Evolutionary conservation across 2,797 vertebrate species (phyloP).

Genomic region (Poecilia velifera): DNA sequence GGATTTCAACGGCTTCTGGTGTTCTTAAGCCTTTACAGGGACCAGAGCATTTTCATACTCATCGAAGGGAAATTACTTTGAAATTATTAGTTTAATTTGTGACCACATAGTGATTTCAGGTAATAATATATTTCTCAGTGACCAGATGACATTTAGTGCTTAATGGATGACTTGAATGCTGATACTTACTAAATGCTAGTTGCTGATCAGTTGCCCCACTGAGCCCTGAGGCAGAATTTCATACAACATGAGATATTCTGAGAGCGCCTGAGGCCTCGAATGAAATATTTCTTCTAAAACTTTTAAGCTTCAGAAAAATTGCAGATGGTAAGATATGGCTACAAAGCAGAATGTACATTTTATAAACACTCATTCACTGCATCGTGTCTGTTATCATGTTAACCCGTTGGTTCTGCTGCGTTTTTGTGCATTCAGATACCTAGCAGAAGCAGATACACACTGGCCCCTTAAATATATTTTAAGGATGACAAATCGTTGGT

Average conservation of each 20-base stretch:
- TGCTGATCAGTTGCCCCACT: not conserved
- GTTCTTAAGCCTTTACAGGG: not conserved
- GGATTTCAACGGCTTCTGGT: not conserved
- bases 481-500: conserved; percentile 16
- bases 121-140: not conserved
- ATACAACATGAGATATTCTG: not conserved
- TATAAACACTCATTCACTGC: not conserved
- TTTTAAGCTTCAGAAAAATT: not conserved
- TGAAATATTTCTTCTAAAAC: not conserved
- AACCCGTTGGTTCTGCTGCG: not conserved
- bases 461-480: conserved; percentile 13
- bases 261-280: not conserved
- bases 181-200: not conserved
- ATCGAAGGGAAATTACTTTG: not conserved
- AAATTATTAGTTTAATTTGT: not conserved
- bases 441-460: conserved; percentile 5
- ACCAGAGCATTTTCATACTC: not conserved
- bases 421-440: not conserved
- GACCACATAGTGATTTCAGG: not conserved
- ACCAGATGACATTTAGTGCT: not conserved
- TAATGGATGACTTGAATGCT: not conserved
- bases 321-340: not conserved
- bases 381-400: not conserved
- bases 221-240: not conserved
- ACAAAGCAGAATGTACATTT: not conserved